phyloP scores from a whole-genome alignment of 2,888 invertebrate species.

The Polymixis lichenea region DNA sequence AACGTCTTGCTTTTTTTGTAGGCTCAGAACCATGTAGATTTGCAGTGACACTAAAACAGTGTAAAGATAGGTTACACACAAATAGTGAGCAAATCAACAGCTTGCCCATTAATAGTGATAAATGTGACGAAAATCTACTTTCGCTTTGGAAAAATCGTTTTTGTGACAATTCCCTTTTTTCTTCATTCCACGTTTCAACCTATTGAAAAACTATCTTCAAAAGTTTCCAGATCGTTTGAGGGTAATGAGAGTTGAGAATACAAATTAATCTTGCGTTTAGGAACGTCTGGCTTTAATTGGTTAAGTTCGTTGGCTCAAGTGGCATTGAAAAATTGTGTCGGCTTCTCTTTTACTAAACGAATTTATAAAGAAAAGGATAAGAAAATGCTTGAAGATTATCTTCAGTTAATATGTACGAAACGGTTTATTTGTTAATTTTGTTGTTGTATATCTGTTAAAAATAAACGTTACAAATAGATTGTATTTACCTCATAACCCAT shows the following conservation, averaged over 20 bases:
- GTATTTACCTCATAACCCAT: neutral
- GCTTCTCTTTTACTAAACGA: conserved; percentile 24
- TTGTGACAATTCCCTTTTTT: neutral
- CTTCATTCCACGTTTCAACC: neutral
- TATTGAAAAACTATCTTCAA: conserved; percentile 52
- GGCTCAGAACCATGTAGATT: neutral
- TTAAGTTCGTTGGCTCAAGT: conserved; percentile 48
- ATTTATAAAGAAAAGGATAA: neutral
- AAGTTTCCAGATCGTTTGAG: conserved; percentile 52
- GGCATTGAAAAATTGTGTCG: conserved; percentile 60
- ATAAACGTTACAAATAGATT: neutral
- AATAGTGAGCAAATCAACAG: neutral
- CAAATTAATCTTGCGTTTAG: conserved; percentile 62
- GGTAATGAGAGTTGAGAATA: conserved; percentile 60
- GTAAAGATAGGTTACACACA: neutral
- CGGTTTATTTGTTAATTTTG: neutral
- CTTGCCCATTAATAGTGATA: neutral
- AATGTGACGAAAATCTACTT: neutral
- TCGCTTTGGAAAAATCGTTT: too few relatives aligned
- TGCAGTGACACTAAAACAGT: too few relatives aligned
- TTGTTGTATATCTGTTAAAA: neutral
- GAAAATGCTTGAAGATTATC: neutral
- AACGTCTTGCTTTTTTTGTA: neutral
- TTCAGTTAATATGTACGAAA: neutral
- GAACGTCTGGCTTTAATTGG: conserved; percentile 62